Evolutionary conservation across 2,888 invertebrate genomes (phyloP), one percentile per base, ranked within the genome.

Genomic region (Heliconius charithonia): DNA sequence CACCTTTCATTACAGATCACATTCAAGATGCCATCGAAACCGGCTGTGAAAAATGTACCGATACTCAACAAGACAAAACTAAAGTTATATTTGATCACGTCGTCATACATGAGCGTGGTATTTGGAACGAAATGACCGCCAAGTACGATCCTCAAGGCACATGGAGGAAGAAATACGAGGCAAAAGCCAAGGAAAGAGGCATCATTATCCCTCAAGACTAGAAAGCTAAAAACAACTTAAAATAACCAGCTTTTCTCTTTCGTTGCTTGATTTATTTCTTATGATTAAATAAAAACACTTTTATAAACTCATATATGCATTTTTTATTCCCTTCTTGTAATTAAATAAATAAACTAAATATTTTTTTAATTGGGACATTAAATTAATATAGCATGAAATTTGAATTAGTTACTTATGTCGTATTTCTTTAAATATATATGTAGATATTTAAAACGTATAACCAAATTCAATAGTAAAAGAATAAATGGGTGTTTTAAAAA

Each of bases 91-190:
- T 72, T 12, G 59, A 72, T 4, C 72, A 72, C 59, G 0, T 72
- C 16, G 3, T 25, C 3, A 59, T 16, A 16, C 2, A 37, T 1
- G 72, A 72, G 13, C 72, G 72, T 32, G 72, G n/a, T 9, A 72
- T 72, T 59, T 72, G 72, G 72, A 72, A 72, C 10, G 32, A 59
- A n/a, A n/a, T 72, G 72, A 72, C 72, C 25, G 56, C 22, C 9
- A 72, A 59, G 16, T 72, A 37, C 32, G 72, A 72, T 16, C 72
- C 72, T 37, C 16, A 59, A 3, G 59, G 72, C 25, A 7, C 16
- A 0, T 72, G 72, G 72, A 72, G 72, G 32, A 72, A 59, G 59
- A 72, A 72, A n/a, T 72, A 72, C 32, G 72, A 72, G 59, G 4
- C 32, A 13, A 6, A 59, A 56, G 72, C 72, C 13, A 59, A 59